phyloP scores from a whole-genome alignment of 1,140 invertebrate species.

The Orius laevigatus region DNA sequence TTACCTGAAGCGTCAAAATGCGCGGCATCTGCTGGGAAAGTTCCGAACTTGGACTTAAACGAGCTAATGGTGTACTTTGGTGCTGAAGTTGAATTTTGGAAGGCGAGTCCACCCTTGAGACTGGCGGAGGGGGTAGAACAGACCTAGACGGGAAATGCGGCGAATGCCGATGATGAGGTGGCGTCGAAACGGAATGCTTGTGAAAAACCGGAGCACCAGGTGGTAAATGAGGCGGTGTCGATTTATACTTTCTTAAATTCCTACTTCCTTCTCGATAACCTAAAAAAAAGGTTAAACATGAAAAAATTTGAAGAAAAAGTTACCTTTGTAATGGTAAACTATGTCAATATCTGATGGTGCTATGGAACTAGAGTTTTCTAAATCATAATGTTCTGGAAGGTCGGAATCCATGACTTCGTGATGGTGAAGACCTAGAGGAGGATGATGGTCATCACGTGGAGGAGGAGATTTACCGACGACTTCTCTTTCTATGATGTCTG shows the following conservation, averaged over 20 bases:
- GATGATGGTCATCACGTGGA: constrained; percentile 56
- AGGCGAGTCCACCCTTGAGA: constrained; percentile 27
- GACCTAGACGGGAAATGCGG: constrained; percentile 41
- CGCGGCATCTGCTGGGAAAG: constrained; percentile 76
- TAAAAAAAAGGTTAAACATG: constrained; percentile 10
- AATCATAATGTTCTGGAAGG: constrained; percentile 86
- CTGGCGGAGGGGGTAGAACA: constrained; percentile 45
- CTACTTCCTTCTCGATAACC: constrained; percentile 54
- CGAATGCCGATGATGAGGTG: constrained; percentile 51
- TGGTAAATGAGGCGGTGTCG: constrained; percentile 49
- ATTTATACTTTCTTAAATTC: constrained; percentile 72
- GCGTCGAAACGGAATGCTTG: constrained; percentile 43
- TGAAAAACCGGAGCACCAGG: constrained; percentile 48
- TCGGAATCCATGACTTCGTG: constrained; percentile 50
- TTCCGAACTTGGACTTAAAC: constrained; percentile 81
- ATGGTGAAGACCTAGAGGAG: constrained; percentile 41
- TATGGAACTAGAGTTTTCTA: constrained; percentile 93
- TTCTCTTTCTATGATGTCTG: constrained; percentile 85
- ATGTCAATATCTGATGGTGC: constrained; percentile 95
- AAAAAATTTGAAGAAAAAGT: constrained; percentile 10
- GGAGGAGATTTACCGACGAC: constrained; percentile 60
- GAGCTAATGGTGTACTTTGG: constrained; percentile 77
- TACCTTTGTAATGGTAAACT: constrained; percentile 84
- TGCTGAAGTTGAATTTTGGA: constrained; percentile 37
- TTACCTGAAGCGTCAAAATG: constrained; percentile 55